phyloP scores from a whole-genome alignment of 2,888 invertebrate species.

The Aromia moschata region DNA sequence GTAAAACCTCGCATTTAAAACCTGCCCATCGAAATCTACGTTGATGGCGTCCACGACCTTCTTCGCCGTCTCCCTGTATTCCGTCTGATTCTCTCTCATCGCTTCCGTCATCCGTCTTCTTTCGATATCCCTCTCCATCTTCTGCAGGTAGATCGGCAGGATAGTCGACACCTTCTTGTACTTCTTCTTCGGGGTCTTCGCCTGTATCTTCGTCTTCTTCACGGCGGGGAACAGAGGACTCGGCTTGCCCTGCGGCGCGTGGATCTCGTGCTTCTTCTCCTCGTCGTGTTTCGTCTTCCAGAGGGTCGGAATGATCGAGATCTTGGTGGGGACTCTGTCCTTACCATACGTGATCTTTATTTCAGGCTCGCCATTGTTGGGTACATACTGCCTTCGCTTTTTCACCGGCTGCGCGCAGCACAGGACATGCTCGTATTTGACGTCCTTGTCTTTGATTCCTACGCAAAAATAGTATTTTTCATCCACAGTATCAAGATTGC shows the following conservation, averaged over 20 bases:
- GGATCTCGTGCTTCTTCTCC: neutral
- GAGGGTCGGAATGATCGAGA: neutral
- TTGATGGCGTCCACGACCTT: neutral
- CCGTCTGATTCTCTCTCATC: neutral
- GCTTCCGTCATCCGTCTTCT: neutral
- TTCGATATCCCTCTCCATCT: conserved; percentile 22
- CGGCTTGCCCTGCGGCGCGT: neutral
- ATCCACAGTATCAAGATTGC: too few species aligned
- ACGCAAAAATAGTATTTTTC: too few species aligned
- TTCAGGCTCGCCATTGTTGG: neutral
- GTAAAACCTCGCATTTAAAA: neutral
- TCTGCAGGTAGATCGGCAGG: conserved; percentile 42
- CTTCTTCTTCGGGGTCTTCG: conserved; percentile 20
- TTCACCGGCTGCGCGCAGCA: conserved; percentile 38
- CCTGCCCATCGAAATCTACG: neutral
- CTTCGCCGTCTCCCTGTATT: neutral
- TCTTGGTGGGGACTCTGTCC: neutral
- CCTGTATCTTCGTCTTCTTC: conserved; percentile 20
- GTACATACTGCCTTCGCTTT: conserved; percentile 14
- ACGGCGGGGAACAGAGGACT: neutral
- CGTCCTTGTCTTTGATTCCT: conserved; percentile 27
- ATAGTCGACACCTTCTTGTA: conserved; percentile 38
- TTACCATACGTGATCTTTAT: neutral
- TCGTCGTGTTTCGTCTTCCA: neutral
- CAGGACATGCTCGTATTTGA: conserved; percentile 39